Base-by-base conservation (phyloP, 2,888 invertebrate species). In the Philereme vetulata region DNA sequence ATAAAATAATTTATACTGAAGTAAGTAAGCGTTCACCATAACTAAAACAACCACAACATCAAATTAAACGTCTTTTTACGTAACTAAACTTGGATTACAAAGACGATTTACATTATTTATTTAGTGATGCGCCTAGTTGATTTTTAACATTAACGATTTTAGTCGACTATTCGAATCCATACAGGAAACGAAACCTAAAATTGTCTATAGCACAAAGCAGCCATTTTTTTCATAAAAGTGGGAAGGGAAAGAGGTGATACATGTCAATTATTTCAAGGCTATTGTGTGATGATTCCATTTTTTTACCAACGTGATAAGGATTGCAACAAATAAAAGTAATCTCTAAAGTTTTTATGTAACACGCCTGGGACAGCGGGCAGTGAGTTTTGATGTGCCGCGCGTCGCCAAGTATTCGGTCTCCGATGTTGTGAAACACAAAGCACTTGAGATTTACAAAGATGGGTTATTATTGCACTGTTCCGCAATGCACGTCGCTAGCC, bases 211-310 rank as follows among this genome's bases (percentile, higher is more conserved):
- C 60, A 43, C 56, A 57, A 68, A 80, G 84, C 77, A 66, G 83
- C 83, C 82, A 83, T 83, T 82, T 82, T 78, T 78, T 80, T 47
- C 53, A 70, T 72, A 85, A 84, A 84, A 83, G 75, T 80, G 83
- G 79, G 84, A 84, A 85, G 85, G 84, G 85, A 88, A 86, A 89
- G 85, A 84, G 82, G 86, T 83, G 84, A 88, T 90, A 88, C 82
- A 88, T 90, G 92, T 91, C 92, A 91, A 91, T 90, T 87, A 83
- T 85, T 90, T 90, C 91, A 90, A 90, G 89, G 89, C 88, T 88
- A 85, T 78, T 77, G 80, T 88, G 87, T 86, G 87, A 90, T 90
- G 92, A 91, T 85, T 90, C 82, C 83, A 86, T 85, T 88, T 89
- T 88, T 85, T 85, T 81, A 80, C 77, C 84, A 88, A 88, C 86